A percentile compares a stretch with the other conserved stretches of the same genome.
Conservation (phyloP, 2,797 vertebrate species). For the Sternotherus odoratus region DNA sequence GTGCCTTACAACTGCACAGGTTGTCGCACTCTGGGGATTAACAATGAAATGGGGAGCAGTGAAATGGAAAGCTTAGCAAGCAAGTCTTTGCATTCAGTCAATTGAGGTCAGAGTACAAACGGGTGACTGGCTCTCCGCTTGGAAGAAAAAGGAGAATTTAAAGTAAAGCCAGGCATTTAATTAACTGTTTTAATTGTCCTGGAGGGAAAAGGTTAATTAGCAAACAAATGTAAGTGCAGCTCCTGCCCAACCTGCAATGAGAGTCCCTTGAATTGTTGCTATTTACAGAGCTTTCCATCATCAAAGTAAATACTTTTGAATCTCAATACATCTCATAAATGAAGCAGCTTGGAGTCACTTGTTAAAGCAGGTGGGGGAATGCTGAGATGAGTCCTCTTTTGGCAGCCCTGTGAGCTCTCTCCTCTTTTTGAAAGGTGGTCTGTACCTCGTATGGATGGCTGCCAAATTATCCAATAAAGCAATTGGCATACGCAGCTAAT, state of each 20-base stretch:
- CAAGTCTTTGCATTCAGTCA: conserved; percentile 55
- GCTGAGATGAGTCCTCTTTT: not conserved
- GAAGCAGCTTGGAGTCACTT: not conserved
- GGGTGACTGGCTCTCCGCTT: not conserved
- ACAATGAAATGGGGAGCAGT: conserved; percentile 55
- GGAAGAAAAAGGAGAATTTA: not conserved
- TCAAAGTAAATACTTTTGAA: not conserved
- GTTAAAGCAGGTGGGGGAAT: not conserved
- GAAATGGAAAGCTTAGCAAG: conserved; percentile 66
- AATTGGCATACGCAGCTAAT: conserved; percentile 41
- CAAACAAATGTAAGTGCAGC: conserved; percentile 48
- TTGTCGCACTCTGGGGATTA: conserved; percentile 24
- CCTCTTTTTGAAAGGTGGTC: not conserved
- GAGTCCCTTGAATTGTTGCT: conserved; percentile 19
- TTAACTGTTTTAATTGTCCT: conserved; percentile 56
- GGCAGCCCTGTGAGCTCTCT: accelerated
- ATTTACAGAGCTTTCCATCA: not conserved
- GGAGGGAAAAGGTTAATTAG: conserved; percentile 61
- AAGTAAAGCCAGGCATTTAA: conserved; percentile 28
- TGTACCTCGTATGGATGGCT: not conserved
- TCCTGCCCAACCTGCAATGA: not conserved
- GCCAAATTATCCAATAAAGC: conserved; percentile 40
- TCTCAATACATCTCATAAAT: not conserved
- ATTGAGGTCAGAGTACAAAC: conserved; percentile 52
- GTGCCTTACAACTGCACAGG: not conserved